Evolutionary conservation across 2,797 vertebrate species (phyloP).

Genomic region (Buceros bicornis): DNA sequence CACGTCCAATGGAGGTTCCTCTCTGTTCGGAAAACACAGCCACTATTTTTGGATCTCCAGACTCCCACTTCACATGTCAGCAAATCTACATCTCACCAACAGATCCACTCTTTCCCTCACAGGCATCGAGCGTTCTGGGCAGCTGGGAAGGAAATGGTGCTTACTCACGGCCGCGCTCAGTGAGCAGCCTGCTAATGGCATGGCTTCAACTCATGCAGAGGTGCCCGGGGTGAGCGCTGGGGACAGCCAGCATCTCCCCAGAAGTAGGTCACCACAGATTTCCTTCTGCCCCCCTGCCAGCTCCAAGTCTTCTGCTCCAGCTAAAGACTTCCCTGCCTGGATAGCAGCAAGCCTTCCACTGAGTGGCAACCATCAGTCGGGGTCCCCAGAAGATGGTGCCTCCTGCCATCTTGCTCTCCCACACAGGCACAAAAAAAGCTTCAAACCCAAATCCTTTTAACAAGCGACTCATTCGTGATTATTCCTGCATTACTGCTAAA

Average conservation of each 20-base stretch:
- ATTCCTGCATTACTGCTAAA: background rate
- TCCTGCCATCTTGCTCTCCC: background rate
- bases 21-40: background rate
- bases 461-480: background rate
- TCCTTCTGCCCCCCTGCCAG: rapidly evolving
- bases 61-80: background rate
- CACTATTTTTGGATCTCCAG: background rate
- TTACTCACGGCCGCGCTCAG: background rate
- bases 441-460: background rate
- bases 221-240: rapidly evolving
- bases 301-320: background rate
- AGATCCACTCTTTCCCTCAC: background rate
- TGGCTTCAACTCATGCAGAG: rapidly evolving
- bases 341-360: background rate
- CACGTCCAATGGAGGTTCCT: rapidly evolving
- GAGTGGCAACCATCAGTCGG: rapidly evolving
- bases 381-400: background rate
- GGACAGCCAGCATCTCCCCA: background rate
- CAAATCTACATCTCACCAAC: background rate
- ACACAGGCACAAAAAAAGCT: background rate
- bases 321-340: background rate
- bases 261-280: background rate
- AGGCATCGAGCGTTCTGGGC: background rate
- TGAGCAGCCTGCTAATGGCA: background rate
- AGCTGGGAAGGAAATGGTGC: background rate